Evolutionary conservation across 2,797 vertebrate genomes (phyloP).

Genomic region (Micropoecilia bifurca): DNA sequence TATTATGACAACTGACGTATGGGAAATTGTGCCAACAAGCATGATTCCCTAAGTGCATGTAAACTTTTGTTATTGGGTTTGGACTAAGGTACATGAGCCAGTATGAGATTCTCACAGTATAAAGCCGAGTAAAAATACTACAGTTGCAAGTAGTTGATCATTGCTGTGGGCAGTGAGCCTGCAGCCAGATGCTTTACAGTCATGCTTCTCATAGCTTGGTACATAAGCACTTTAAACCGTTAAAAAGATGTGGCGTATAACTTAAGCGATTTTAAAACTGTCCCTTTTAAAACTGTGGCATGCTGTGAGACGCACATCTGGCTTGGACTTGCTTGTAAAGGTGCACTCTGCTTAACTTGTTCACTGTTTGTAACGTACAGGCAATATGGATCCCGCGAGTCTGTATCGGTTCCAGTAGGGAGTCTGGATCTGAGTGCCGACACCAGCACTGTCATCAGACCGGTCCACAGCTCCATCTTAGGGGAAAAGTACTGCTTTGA

Average conservation of each 20-base stretch:
- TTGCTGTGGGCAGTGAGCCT: not conserved
- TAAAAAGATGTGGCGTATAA: not conserved
- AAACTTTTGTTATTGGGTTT: not conserved
- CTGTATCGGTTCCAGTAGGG: conserved; percentile 83
- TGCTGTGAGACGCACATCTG: not conserved
- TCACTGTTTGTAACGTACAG: conserved; percentile 37
- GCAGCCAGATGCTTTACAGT: not conserved
- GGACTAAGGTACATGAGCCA: not conserved
- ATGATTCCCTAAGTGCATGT: not conserved
- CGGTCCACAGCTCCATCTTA: conserved; percentile 91
- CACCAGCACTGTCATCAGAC: conserved; percentile 85
- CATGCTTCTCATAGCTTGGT: not conserved
- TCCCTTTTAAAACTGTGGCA: not conserved
- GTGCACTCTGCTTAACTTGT: not conserved
- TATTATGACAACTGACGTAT: not conserved
- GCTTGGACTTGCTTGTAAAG: not conserved
- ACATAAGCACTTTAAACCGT: not conserved
- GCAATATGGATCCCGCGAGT: conserved; percentile 85
- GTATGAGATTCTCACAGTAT: no score
- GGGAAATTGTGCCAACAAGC: not conserved
- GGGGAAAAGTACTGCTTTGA: conserved; percentile 95
- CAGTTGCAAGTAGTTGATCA: not conserved
- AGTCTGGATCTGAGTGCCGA: conserved; percentile 87
- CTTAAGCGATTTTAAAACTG: not conserved
- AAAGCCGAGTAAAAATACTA: not conserved